Conservation (phyloP, 2,888 invertebrate genomes). For the Halictus ligatus region DNA sequence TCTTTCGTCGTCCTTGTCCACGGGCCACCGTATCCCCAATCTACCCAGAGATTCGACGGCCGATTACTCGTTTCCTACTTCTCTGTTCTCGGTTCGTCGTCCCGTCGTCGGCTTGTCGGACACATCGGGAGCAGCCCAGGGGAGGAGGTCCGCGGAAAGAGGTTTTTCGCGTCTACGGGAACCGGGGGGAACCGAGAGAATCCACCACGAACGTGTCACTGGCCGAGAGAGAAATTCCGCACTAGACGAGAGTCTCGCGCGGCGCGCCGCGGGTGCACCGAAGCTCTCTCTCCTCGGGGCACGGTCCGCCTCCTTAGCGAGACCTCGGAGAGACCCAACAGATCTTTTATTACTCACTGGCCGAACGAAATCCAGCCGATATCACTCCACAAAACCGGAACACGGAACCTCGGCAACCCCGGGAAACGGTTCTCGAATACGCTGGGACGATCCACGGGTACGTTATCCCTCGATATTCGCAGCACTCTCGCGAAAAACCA, state of each 20-base stretch:
- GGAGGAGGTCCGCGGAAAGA: slow-evolving; percentile 41
- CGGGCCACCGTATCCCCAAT: slow-evolving; percentile 60
- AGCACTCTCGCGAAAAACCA: slow-evolving; percentile 62
- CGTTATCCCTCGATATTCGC: slow-evolving; percentile 51
- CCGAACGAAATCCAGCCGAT: slow-evolving; percentile 32
- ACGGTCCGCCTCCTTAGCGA: slow-evolving; percentile 45
- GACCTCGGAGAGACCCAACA: slow-evolving; percentile 29
- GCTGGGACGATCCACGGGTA: slow-evolving; percentile 21
- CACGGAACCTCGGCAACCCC: slow-evolving; percentile 15
- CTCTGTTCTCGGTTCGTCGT: slow-evolving; percentile 70
- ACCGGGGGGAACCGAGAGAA: slow-evolving; percentile 26
- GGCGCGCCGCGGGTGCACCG: slow-evolving; percentile 60
- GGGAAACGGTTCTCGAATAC: slow-evolving; percentile 27
- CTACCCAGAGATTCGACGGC: slow-evolving; percentile 63
- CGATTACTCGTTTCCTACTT: slow-evolving; percentile 73
- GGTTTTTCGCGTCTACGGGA: slow-evolving; percentile 26
- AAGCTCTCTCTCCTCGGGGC: slow-evolving; percentile 45
- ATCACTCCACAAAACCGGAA: slow-evolving; percentile 27
- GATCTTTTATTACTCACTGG: slow-evolving; percentile 34
- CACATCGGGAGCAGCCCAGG: slow-evolving; percentile 53
- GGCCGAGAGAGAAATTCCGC: slow-evolving; percentile 55
- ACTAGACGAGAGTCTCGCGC: slow-evolving; percentile 52
- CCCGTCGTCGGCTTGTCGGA: slow-evolving; percentile 69
- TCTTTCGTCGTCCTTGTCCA: slow-evolving; percentile 47
- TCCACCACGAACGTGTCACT: slow-evolving; percentile 54